Evolutionary conservation across 2,888 invertebrate genomes (phyloP), one percentile per base, ranked within the genome.

Genomic region (Drosophila anomalata): DNA sequence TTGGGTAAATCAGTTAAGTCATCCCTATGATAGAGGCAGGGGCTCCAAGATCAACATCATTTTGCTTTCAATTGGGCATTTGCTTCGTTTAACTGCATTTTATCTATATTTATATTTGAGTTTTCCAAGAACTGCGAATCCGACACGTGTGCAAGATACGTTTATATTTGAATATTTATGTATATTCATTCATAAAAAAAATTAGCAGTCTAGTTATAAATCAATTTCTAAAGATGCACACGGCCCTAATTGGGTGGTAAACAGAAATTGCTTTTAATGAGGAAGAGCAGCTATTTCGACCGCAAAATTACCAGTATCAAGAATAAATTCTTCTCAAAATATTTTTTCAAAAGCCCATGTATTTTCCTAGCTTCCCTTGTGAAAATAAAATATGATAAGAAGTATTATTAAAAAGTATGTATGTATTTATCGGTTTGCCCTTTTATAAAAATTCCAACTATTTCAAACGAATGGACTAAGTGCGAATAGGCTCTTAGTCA

Each of bases 11-110:
- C 8, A 9, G 29, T 9, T 3, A 29, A 29, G 29, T 29, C 29
- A 29, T 9, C 9, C 3, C 29, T 3, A 9, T 29, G 29, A 29
- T 29, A 29, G 9, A 29, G 9, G 29, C 33, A 4, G 4, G 12
- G 12, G 5, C 2, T 12, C 3, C 33, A 33, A 33, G 33, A 12
- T 12, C 11, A 11, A 33, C 12, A 33, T 12, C 11, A 33, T 33
- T 33, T 12, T 11, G 33, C 33, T 33, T 33, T 33, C 33, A 33
- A 11, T 4, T 12, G 12, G 12, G 12, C 5, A 33, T 33, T 33
- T 12, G 33, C 36, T 33, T 17, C 14, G 17, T 26, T 39, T 17
- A 41, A 41, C 8, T 48, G 47, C 33, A 7, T 57, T 48, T 57
- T 31, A 9, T 22, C 48, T 9, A 17, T 3, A 9, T 11, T 29